Base-by-base conservation (phyloP, 2,113 vertebrate species). In the Platysternon megacephalum region DNA sequence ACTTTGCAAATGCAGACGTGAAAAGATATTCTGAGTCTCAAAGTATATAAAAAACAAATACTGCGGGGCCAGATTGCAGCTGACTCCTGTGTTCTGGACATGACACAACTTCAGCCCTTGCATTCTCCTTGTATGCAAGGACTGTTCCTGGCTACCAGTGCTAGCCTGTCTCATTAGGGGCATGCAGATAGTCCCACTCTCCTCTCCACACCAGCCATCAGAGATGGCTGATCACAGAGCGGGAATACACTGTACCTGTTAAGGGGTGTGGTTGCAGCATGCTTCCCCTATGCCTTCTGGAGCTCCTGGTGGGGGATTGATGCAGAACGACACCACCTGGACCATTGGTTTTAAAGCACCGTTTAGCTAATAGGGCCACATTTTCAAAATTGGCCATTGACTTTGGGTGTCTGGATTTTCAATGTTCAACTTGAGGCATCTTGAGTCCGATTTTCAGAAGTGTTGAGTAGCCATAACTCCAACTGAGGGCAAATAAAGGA, bases 81-180 rank as follows among this genome's bases (percentile, higher is more conserved):
- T 86, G 78, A 58, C 58, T 90, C 94, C 91, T 90, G 55, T 94
- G 84, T 90, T 93, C 91, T 92, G 90, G 86, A 46, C 46, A 88
- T 90, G 89, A 90, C 89, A 92, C 93, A 96, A 90, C 24, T 94
- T 87, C 87, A 94, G 94, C 86, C 86, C 88, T 96, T 96, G 79
- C 79, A 91, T 87, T 80, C n/a, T 17, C 58, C 53, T 22, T 22
- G 49, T 51, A 52, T 68, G 19, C 61, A 82, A 76, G 53, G 42
- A 86, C 17, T 76, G 52, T n/a, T 82, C 52, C 56, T 52, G 42
- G 79, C 35, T 51, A n/a, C 58, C 80, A 39, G n/a, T 42, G 44
- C 28, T 61, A 32, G 56, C 29, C 56, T 61, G 56, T 61, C 29
- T 61, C 56, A 61, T 11, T 61, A 58, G 56, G 56, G 29, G 56